Evolutionary conservation across 1,140 invertebrate species (phyloP).

Genomic region (Euura lappo): DNA sequence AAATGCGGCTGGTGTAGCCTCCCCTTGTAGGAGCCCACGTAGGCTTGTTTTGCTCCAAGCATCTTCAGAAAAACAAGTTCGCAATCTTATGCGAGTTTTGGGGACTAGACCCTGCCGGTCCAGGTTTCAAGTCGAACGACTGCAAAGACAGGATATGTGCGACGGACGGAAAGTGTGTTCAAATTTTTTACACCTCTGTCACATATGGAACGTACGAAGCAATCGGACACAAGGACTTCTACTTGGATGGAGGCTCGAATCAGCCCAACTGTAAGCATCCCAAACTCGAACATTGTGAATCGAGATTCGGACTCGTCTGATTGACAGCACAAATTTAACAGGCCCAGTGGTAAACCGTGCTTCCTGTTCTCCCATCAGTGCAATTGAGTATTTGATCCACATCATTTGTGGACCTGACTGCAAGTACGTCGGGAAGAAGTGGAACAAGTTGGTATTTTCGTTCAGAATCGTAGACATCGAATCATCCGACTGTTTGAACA

Average conservation of each 20-base stretch:
- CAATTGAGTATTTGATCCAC: not conserved
- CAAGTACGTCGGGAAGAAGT: not conserved
- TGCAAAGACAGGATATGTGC: not conserved
- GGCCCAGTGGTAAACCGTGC: too few species aligned
- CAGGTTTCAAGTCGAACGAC: not conserved
- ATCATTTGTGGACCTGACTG: not conserved
- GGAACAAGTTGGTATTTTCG: not conserved
- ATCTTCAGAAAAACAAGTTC: not conserved
- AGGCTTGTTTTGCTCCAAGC: slow-evolving; percentile 13
- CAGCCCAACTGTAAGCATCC: slow-evolving; percentile 26
- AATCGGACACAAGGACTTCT: not conserved
- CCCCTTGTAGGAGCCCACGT: slow-evolving; percentile 30
- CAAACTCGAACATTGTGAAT: too few species aligned
- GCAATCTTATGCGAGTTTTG: not conserved
- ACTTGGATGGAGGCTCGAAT: not conserved
- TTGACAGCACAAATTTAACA: too few species aligned
- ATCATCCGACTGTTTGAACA: not conserved
- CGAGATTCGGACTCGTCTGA: too few species aligned
- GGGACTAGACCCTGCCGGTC: slow-evolving; percentile 22
- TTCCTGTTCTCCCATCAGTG: not conserved
- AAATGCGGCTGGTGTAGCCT: too few species aligned
- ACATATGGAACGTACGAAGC: not conserved
- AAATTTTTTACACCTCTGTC: slow-evolving; percentile 10
- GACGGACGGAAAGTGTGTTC: slow-evolving; percentile 11
- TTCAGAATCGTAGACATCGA: too few species aligned